Percentiles rank a stretch among this genome's conserved stretches.
phyloP scores from a whole-genome alignment of 2,888 invertebrate species.

The Drosophila austrosaltans region DNA sequence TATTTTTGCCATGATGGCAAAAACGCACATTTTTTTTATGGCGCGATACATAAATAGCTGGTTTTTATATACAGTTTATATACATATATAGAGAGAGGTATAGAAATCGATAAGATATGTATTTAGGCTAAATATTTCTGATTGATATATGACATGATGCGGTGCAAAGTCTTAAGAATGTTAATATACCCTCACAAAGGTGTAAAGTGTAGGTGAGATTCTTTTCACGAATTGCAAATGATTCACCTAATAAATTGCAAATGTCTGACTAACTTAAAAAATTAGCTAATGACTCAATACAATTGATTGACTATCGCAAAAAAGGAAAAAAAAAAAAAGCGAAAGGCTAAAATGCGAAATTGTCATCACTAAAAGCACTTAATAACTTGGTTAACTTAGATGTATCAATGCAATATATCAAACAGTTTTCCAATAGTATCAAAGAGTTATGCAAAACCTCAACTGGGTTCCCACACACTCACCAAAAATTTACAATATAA shows the following conservation, averaged over 20 bases:
- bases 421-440: neutral
- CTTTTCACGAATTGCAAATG: neutral
- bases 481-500: conserved; percentile 43
- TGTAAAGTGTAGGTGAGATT: neutral
- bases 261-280: neutral
- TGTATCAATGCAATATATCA: conserved; percentile 12
- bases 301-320: neutral
- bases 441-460: conserved; percentile 15
- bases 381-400: neutral
- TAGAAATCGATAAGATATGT: conserved; percentile 56
- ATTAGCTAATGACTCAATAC: neutral
- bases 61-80: conserved; percentile 15
- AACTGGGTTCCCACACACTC: conserved; percentile 35
- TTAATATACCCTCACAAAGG: neutral
- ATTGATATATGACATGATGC: conserved; percentile 27
- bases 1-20: conserved; percentile 56
- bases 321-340: neutral
- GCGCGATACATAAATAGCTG: conserved; percentile 31
- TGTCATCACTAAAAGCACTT: neutral
- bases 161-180: neutral
- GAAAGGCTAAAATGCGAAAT: too few species aligned
- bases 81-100: conserved; percentile 13
- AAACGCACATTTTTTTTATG: conserved; percentile 29
- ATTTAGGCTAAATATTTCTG: conserved; percentile 31
- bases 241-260: neutral